Evolutionary conservation across 2,888 invertebrate genomes (phyloP).

Genomic region (Stenotaenia linearis): DNA sequence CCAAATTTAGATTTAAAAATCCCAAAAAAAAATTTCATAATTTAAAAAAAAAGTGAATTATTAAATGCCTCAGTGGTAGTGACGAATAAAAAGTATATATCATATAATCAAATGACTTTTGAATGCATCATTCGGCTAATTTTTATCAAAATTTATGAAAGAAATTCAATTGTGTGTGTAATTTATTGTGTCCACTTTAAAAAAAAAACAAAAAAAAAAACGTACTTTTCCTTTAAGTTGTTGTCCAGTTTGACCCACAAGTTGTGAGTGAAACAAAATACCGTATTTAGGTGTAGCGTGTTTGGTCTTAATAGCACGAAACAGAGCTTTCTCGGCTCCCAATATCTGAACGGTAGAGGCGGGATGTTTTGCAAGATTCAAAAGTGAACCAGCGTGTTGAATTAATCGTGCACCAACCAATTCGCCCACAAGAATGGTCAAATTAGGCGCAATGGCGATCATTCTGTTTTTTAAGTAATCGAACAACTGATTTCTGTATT

Average conservation of each 20-base stretch:
- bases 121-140: too few relatives aligned
- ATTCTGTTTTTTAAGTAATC: slow-evolving; percentile 91
- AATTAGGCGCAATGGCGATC: slow-evolving; percentile 97
- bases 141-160: too few relatives aligned
- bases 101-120: too few relatives aligned
- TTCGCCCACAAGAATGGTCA: slow-evolving; percentile 92
- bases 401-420: slow-evolving; percentile 94
- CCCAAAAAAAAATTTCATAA: too few relatives aligned
- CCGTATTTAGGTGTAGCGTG: slow-evolving; percentile 99
- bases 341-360: slow-evolving; percentile 97
- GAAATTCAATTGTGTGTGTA: too few relatives aligned
- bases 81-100: too few relatives aligned
- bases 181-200: too few relatives aligned
- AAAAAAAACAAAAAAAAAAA: too few relatives aligned
- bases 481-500: slow-evolving; percentile 82
- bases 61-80: too few relatives aligned
- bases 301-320: slow-evolving; percentile 92
- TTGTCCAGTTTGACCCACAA: slow-evolving; percentile 81
- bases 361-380: slow-evolving; percentile 95
- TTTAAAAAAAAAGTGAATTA: too few relatives aligned
- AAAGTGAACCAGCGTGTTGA: slow-evolving; percentile 93
- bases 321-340: slow-evolving; percentile 96
- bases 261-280: slow-evolving; percentile 90
- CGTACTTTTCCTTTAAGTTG: slow-evolving; percentile 75
- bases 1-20: too few relatives aligned